phyloP scores from a whole-genome alignment of 2,888 invertebrate species.

The Altica lythri region DNA sequence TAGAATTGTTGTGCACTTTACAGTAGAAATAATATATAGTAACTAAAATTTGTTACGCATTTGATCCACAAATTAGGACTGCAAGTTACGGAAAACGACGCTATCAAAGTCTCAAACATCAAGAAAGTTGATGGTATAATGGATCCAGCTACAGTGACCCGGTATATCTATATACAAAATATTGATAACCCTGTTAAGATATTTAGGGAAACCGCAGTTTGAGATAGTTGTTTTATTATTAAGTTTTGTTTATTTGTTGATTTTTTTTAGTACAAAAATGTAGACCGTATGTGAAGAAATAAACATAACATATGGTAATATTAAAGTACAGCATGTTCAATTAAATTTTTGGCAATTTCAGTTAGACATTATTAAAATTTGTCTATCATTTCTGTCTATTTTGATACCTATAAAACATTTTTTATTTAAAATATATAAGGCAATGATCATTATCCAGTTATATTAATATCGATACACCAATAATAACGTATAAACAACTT shows the following conservation, averaged over 20 bases:
- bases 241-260: constrained; percentile 3
- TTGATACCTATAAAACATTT: too few relatives aligned
- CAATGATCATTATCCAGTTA: too few relatives aligned
- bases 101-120: constrained; percentile 45
- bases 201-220: constrained; percentile 57
- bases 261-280: too few relatives aligned
- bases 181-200: constrained; percentile 56
- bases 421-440: too few relatives aligned
- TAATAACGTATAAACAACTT: too few relatives aligned
- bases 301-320: too few relatives aligned
- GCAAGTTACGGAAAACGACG: constrained; percentile 43
- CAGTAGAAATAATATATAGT: constrained; percentile 29
- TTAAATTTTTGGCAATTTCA: too few relatives aligned
- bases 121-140: constrained; percentile 48
- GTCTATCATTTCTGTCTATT: too few relatives aligned
- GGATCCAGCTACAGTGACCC: constrained; percentile 46
- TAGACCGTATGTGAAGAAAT: too few relatives aligned
- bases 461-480: too few relatives aligned
- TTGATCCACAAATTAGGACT: constrained; percentile 44
- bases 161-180: constrained; percentile 56
- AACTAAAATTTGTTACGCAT: constrained; percentile 27
- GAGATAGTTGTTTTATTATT: constrained; percentile 27
- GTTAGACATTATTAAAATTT: too few relatives aligned
- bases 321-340: too few relatives aligned
- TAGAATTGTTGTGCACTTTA: constrained; percentile 37